A percentile compares a stretch with the other conserved stretches of the same genome.
Evolutionary conservation across 2,113 vertebrate genomes (phyloP).

Genomic region (Merops nubicus): DNA sequence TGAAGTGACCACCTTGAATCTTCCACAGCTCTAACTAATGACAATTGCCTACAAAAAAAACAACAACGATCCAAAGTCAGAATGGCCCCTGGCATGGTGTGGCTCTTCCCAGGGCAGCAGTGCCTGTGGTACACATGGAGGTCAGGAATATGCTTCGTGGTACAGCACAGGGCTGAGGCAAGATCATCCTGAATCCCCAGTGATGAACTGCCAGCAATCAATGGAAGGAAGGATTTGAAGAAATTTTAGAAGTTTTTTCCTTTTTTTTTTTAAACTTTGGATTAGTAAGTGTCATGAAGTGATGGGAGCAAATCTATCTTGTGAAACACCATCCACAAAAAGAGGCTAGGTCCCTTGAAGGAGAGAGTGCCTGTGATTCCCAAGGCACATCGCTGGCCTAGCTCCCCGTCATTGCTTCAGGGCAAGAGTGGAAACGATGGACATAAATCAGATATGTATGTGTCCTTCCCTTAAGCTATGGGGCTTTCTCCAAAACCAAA

Average conservation of each 20-base stretch:
- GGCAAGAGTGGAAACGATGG: not conserved
- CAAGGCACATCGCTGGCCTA: rapidly evolving
- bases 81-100: rapidly evolving
- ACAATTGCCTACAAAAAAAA: not conserved
- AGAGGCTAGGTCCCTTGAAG: not conserved
- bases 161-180: not conserved
- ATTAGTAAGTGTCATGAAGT: not conserved
- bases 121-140: not conserved
- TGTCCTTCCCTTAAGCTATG: rapidly evolving
- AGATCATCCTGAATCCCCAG: not conserved
- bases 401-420: not conserved
- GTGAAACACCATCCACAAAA: slow-evolving; percentile 34
- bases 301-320: not conserved
- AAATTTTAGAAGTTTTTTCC: not conserved
- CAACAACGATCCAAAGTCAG: not conserved
- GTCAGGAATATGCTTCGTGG: not conserved
- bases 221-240: not conserved
- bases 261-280: not conserved
- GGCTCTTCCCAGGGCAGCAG: not conserved
- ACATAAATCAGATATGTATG: not conserved
- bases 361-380: not conserved
- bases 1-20: not conserved
- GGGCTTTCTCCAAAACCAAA: not conserved
- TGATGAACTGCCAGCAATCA: not conserved
- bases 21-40: not conserved